Conservation (phyloP, 2,113 vertebrate species). For the Scomber colias region DNA sequence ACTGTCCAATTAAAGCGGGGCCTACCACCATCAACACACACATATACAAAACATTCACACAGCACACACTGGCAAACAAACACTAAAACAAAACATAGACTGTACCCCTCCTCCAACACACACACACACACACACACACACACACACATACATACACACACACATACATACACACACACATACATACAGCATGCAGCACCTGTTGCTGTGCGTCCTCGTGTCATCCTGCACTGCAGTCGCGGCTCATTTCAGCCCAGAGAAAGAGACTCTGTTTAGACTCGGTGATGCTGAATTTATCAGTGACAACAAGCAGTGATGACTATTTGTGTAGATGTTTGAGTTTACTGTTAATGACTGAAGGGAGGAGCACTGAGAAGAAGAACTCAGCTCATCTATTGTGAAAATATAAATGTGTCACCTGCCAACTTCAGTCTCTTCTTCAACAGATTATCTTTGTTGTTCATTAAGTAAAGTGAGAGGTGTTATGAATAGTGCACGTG, state of each 20-base stretch:
- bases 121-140: neutral
- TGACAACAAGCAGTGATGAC: slow-evolving; percentile 48
- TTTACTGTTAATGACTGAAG: slow-evolving; percentile 6
- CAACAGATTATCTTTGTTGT: slow-evolving; percentile 12
- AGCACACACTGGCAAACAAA: neutral
- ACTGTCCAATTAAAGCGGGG: slow-evolving; percentile 52
- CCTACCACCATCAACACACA: slow-evolving; percentile 23
- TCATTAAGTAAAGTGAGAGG: neutral
- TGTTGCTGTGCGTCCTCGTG: slow-evolving; percentile 57
- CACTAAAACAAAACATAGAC: neutral
- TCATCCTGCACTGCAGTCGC: neutral
- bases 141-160: neutral
- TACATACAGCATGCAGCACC: slow-evolving; percentile 51
- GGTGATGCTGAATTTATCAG: slow-evolving; percentile 55
- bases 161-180: slow-evolving; percentile 9
- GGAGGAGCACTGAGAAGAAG: neutral
- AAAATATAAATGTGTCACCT: neutral
- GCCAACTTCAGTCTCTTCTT: neutral
- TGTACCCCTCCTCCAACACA: neutral
- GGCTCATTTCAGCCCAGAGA: slow-evolving; percentile 35
- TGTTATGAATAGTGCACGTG: too few relatives aligned
- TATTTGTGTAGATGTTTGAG: slow-evolving; percentile 21
- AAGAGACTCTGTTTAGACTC: slow-evolving; percentile 61
- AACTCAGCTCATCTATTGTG: slow-evolving; percentile 2
- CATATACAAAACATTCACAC: neutral